Conservation (phyloP, 1,140 invertebrate species). For the Ceratina australensis region DNA sequence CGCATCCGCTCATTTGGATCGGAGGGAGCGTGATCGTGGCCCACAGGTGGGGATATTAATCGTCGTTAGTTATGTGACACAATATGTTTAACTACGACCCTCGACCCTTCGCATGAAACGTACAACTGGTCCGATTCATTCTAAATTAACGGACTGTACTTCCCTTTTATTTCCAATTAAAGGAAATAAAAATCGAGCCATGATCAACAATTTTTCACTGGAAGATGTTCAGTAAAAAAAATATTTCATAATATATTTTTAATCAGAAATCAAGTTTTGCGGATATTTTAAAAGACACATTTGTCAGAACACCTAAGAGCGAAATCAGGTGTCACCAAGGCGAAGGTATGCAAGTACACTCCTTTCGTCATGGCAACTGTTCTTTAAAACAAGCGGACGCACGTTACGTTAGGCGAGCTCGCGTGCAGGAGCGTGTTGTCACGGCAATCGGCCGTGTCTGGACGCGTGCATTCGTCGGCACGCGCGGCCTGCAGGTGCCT, state of each 20-base stretch:
- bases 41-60: conserved; percentile 31
- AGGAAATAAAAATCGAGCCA: not conserved
- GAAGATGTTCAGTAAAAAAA: no score
- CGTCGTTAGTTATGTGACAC: not conserved
- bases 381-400: conserved; percentile 55
- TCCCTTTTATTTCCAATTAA: not conserved
- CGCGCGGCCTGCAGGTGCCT: conserved; percentile 71
- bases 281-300: no score
- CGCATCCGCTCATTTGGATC: conserved; percentile 48
- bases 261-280: no score
- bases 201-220: no score
- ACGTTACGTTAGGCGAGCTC: conserved; percentile 18
- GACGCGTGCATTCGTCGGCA: conserved; percentile 65
- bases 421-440: conserved; percentile 27
- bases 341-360: conserved; percentile 14
- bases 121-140: not conserved
- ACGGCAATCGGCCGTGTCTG: conserved; percentile 27
- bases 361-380: conserved; percentile 65
- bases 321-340: conserved; percentile 53
- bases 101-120: not conserved
- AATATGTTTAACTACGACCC: not conserved
- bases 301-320: not conserved
- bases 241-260: no score
- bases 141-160: not conserved
- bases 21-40: conserved; percentile 2